phyloP scores from a whole-genome alignment of 2,113 vertebrate species.

The Notothenia rossii region DNA sequence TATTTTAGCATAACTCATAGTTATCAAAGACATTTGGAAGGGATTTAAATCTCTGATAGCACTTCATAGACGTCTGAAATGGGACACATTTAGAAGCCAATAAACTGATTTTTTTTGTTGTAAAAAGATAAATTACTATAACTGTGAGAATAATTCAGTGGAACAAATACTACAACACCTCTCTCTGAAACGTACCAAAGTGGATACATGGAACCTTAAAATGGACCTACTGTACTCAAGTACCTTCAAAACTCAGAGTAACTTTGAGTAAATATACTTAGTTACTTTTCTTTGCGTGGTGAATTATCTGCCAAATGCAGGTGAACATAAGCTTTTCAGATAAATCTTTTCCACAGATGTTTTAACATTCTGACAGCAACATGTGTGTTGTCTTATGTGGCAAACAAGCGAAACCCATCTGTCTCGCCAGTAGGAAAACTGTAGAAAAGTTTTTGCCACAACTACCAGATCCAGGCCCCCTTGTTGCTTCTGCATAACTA shows the following conservation, averaged over 20 bases:
- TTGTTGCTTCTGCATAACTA: conserved; percentile 68
- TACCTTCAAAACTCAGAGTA: not conserved
- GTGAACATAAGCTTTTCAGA: not conserved
- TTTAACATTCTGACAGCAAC: conserved; percentile 29
- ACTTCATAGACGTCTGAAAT: not conserved
- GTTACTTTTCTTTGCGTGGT: not conserved
- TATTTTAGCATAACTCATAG: no score
- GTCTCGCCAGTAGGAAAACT: conserved; percentile 52
- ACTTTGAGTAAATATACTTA: not conserved
- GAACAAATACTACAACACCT: no score
- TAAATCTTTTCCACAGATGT: conserved; percentile 15
- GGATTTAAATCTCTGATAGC: not conserved
- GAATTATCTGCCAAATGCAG: conserved; percentile 20
- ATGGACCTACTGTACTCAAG: not conserved
- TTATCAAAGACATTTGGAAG: not conserved
- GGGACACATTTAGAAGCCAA: not conserved
- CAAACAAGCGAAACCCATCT: conserved; percentile 48
- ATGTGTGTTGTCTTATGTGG: conserved; percentile 52
- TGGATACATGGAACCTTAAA: not conserved
- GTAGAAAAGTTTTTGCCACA: conserved; percentile 52
- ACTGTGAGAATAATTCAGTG: no score
- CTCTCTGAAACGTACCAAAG: no score
- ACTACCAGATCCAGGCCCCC: conserved; percentile 58
- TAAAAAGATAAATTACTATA: no score
- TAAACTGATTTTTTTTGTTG: not conserved